Evolutionary conservation across 2,113 vertebrate genomes (phyloP).

Genomic region (Arenaria interpres): DNA sequence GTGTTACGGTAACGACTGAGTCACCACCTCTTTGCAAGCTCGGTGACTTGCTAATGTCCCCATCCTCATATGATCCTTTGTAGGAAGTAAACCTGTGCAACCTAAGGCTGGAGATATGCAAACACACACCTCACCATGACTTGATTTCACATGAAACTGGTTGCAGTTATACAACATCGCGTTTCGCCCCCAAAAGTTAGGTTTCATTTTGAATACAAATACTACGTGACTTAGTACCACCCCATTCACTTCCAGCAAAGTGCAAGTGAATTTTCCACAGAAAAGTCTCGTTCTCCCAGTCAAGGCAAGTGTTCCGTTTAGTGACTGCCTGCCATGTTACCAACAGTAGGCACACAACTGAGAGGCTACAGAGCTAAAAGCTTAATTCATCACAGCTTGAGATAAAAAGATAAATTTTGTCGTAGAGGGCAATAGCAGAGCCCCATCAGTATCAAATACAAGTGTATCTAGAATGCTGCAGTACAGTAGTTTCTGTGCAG

Average conservation of each 20-base stretch:
- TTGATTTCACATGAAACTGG: background rate
- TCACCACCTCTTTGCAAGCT: background rate
- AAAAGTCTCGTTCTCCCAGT: background rate
- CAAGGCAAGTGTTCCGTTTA: background rate
- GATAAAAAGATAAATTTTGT: background rate
- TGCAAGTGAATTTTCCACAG: background rate
- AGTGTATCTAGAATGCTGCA: background rate
- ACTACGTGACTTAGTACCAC: background rate
- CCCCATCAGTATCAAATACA: background rate
- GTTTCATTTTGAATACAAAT: background rate
- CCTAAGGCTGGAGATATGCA: background rate
- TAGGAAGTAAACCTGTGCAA: background rate
- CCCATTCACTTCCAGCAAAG: background rate
- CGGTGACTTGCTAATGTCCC: background rate
- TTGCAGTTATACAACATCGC: background rate
- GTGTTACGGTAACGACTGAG: background rate
- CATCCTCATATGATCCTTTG: background rate
- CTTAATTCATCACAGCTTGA: background rate
- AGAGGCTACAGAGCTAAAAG: background rate
- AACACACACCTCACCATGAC: background rate
- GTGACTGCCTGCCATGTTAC: background rate
- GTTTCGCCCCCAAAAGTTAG: accelerated
- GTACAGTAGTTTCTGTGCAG: background rate
- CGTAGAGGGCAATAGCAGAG: background rate
- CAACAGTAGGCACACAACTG: background rate